Base-by-base conservation (phyloP, 2,113 vertebrate genomes). In the Telmatochromis brichardi region DNA sequence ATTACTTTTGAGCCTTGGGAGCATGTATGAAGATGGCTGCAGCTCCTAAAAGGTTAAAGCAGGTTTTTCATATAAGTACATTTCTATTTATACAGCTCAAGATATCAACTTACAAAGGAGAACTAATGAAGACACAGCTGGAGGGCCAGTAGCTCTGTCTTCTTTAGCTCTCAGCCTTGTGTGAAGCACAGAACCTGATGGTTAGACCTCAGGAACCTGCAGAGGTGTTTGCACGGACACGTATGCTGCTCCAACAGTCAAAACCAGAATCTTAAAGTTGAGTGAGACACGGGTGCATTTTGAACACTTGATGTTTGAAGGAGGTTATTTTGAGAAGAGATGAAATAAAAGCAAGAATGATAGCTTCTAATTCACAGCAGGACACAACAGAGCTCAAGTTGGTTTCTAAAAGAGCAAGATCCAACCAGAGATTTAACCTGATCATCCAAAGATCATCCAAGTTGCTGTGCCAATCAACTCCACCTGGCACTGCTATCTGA, bases 91-190 rank as follows among this genome's bases (percentile, higher is more conserved):
- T 40, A 68, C 35, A 68, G 33, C 19, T 21, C 33, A 40, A 68
- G 11, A 68, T 0, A 68, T 2, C 60, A 40, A 40, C 6, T 68
- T 37, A 5, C 33, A 65, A 65, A 65, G 31, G 31, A 35, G 3
- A 35, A 65, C 2, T 35, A 65, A 65, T 35, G 60, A 19, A 63
- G 58, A 19, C 15, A 33, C 58, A 33, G 28, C 28, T 19, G 0
- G 9, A 33, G 58, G 28, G 0, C 0, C 2, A 3, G 33, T 0
- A 37, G 60, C 33, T 65, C 60, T 65, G 60, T 13, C 60, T 68
- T 1, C 60, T 68, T 0, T 68, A 68, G 60, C 0, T 37, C 6
- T 68, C 19, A 37, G 31, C 60, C 31, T n/a, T 3, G 6, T 37
- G 33, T 65, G 60, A n/a, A 1, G 60, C 31, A n/a, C 60, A 65